Conservation (phyloP, 2,797 vertebrate species). For the Tiaroga cobitis region DNA sequence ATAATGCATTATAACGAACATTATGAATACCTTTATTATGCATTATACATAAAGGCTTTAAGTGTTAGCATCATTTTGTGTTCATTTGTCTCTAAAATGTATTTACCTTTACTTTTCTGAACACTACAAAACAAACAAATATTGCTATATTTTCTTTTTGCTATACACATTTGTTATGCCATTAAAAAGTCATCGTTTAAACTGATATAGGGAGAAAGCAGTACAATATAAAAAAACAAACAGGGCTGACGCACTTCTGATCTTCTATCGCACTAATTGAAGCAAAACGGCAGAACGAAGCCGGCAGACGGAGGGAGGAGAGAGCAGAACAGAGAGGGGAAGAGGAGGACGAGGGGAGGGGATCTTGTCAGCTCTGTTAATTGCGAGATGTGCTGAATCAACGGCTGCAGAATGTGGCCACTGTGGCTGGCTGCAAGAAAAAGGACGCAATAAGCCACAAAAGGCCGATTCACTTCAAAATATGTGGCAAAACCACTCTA, state of each 20-base stretch:
- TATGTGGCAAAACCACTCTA: slow-evolving; percentile 11
- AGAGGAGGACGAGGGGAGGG: slow-evolving; percentile 43
- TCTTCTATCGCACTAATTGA: slow-evolving; percentile 49
- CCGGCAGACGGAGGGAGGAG: slow-evolving; percentile 43
- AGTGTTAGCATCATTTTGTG: not conserved
- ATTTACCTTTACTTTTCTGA: not conserved
- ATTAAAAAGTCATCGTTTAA: not conserved
- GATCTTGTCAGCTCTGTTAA: slow-evolving; percentile 48
- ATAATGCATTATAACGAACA: not conserved
- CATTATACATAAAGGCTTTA: not conserved
- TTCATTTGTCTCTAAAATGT: not conserved
- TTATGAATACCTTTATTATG: not conserved
- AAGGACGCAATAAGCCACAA: slow-evolving; percentile 34
- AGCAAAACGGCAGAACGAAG: slow-evolving; percentile 35
- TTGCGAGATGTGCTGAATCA: slow-evolving; percentile 50
- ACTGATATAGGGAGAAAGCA: not conserved
- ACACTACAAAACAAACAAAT: not conserved
- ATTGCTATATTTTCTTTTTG: not conserved
- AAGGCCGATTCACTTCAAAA: not conserved
- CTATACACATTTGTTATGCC: not conserved
- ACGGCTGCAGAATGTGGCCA: slow-evolving; percentile 31
- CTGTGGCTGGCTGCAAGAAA: not conserved
- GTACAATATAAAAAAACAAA: slow-evolving; percentile 10
- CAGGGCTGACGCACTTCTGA: slow-evolving; percentile 38
- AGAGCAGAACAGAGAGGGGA: slow-evolving; percentile 27